Evolutionary conservation across 1,140 invertebrate genomes (phyloP).

Genomic region (Macrocentrus cingulum): DNA sequence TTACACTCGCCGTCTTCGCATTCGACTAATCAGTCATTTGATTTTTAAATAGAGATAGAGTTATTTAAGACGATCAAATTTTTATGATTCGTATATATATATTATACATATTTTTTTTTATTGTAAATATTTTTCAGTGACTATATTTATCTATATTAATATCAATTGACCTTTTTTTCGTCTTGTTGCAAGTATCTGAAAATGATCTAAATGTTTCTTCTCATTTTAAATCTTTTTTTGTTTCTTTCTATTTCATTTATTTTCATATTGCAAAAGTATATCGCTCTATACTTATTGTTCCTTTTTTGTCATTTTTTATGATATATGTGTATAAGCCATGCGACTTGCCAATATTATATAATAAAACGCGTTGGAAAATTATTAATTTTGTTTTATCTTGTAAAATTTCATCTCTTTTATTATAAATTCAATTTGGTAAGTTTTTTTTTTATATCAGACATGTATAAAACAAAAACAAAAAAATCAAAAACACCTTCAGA

Average conservation of each 20-base stretch:
- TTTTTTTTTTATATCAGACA: conserved; percentile 23
- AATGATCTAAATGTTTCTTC: conserved; percentile 1
- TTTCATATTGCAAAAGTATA: conserved; percentile 38
- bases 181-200: conserved; percentile 21
- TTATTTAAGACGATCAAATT: no score
- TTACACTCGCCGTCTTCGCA: no score
- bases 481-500: no score
- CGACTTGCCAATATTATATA: conserved; percentile 55
- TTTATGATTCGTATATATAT: no score
- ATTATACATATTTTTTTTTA: conserved; percentile 3
- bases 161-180: not conserved
- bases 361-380: conserved; percentile 53
- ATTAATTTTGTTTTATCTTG: conserved; percentile 31
- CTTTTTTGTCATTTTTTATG: conserved; percentile 46
- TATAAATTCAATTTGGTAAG: conserved; percentile 3
- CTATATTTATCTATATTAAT: conserved; percentile 22
- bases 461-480: no score
- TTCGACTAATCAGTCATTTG: no score
- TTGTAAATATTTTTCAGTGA: conserved; percentile 6
- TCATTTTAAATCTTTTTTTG: conserved; percentile 27
- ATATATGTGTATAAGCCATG: conserved; percentile 53
- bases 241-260: conserved; percentile 38
- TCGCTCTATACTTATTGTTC: conserved; percentile 41
- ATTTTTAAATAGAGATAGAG: no score
- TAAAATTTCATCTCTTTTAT: no score